phyloP scores from a whole-genome alignment of 2,113 vertebrate genomes.

The Phalacrocorax pelagicus region DNA sequence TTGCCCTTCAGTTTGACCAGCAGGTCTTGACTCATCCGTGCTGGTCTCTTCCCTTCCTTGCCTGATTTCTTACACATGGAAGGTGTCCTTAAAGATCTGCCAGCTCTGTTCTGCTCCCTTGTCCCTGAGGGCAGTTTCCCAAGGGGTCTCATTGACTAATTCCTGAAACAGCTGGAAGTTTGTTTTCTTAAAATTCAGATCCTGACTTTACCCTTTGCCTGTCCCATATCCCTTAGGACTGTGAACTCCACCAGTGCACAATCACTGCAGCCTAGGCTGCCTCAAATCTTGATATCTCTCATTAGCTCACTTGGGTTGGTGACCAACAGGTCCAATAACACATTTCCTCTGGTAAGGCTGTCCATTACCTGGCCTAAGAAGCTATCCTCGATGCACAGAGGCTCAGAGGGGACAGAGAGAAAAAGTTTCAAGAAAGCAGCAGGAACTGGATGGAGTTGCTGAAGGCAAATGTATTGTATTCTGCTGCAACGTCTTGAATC shows the following conservation, averaged over 20 bases:
- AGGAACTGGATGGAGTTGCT: background rate
- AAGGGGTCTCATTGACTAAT: background rate
- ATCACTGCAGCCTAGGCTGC: no score
- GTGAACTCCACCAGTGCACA: background rate
- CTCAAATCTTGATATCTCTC: background rate
- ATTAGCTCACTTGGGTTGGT: background rate
- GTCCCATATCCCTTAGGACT: background rate
- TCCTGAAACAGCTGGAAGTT: background rate
- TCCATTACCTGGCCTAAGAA: background rate
- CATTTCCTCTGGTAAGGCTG: background rate
- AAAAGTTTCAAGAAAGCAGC: background rate
- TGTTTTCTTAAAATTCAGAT: background rate
- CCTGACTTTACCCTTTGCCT: background rate
- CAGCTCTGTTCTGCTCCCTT: background rate
- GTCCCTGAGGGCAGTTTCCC: background rate
- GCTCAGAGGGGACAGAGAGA: background rate
- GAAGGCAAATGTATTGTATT: background rate
- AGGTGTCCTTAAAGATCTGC: background rate
- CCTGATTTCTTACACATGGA: background rate
- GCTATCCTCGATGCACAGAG: background rate
- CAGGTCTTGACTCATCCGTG: background rate
- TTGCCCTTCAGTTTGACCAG: background rate
- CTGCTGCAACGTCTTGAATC: background rate
- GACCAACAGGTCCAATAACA: accelerated
- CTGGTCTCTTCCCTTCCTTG: background rate